phyloP scores from a whole-genome alignment of 2,797 vertebrate species.

The Catostomus latipinnis region DNA sequence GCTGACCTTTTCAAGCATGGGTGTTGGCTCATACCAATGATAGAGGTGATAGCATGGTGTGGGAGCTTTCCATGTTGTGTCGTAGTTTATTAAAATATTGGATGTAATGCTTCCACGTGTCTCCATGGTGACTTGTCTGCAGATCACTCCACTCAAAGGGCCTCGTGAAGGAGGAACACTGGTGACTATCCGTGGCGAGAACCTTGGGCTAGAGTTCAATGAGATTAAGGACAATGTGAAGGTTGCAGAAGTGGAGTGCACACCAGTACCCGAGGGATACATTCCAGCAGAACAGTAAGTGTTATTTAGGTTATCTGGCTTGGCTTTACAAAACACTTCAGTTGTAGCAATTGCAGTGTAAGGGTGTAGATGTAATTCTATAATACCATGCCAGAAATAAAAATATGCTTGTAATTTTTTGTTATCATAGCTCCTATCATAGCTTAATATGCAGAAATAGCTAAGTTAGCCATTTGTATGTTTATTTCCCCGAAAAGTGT shows the following conservation, averaged over 20 bases:
- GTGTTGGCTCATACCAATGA: conserved; percentile 35
- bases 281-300: conserved; percentile 98
- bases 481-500: too few species aligned
- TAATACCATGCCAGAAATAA: not conserved
- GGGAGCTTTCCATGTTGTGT: conserved; percentile 11
- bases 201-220: conserved; percentile 92
- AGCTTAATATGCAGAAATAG: too few species aligned
- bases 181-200: conserved; percentile 96
- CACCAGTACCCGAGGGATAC: conserved; percentile 91
- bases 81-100: conserved; percentile 12
- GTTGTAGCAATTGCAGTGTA: not conserved
- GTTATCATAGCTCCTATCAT: too few species aligned
- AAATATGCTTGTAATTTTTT: too few species aligned
- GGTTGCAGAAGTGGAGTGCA: conserved; percentile 94
- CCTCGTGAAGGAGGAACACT: conserved; percentile 95
- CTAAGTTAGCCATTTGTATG: too few species aligned
- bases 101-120: conserved; percentile 2
- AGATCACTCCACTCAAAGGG: conserved; percentile 92
- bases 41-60: not conserved
- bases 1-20: too few species aligned
- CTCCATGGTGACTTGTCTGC: conserved; percentile 39
- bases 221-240: conserved; percentile 92
- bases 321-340: not conserved
- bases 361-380: not conserved
- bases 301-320: not conserved